These are phyloP conservation scores for Oreochromis spilurus DNA, from an alignment of 2,113 vertebrate species.

Conservation along the genomic window DNA sequence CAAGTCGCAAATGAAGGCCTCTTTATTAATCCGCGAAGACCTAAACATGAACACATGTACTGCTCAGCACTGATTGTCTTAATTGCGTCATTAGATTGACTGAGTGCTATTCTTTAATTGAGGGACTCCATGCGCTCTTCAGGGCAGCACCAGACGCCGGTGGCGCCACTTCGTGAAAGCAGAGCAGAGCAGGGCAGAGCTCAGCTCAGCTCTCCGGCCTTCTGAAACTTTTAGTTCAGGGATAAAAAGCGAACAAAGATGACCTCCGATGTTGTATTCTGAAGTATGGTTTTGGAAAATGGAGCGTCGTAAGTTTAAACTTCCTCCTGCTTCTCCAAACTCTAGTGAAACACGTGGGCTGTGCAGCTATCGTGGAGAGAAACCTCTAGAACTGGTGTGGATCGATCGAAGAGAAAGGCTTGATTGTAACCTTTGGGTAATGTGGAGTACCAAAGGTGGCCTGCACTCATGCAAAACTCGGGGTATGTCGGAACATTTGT, in stretches of 20 bases:
- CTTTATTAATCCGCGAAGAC: neutral
- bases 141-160: constrained; percentile 62
- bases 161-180: constrained; percentile 85
- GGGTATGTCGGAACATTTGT: neutral
- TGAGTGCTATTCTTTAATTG: constrained; percentile 40
- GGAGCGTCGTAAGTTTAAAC: neutral
- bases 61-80: constrained; percentile 18
- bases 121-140: constrained; percentile 41
- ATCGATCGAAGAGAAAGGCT: neutral
- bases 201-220: neutral
- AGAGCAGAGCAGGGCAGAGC: too few species aligned
- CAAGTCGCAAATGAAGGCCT: neutral
- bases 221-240: neutral
- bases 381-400: neutral
- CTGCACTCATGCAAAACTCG: neutral
- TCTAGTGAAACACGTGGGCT: neutral
- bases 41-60: neutral
- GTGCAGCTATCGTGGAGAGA: neutral
- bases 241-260: neutral
- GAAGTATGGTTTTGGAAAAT: neutral
- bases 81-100: constrained; percentile 75
- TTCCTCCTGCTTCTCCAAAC: neutral
- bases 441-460: neutral
- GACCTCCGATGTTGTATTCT: neutral
- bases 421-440: neutral